Percentiles rank a stretch among this genome's conserved stretches.
These are phyloP conservation scores for Miniopterus natalensis DNA, from an alignment of 2,113 vertebrate species.

Conservation along the genomic window DNA sequence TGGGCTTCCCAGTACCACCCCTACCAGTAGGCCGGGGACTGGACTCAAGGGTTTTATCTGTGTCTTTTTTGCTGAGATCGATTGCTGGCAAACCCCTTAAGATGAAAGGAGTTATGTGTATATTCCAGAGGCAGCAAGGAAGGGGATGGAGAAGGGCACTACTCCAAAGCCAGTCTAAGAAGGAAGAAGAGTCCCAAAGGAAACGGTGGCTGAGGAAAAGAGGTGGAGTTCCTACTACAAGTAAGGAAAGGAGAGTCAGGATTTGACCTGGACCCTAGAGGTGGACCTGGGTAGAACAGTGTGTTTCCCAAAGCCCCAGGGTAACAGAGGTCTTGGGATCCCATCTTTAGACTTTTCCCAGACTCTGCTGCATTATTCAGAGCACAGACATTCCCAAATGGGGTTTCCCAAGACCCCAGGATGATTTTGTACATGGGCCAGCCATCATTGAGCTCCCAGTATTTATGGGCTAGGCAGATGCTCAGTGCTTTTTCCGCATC, in stretches of 20 bases:
- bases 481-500: not conserved
- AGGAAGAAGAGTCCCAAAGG: not conserved
- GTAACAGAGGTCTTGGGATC: not conserved
- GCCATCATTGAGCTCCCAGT: accelerated
- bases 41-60: not conserved
- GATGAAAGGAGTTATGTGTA: not conserved
- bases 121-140: not conserved
- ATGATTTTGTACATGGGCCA: accelerated
- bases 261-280: not conserved
- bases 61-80: not conserved
- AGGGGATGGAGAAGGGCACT: no score
- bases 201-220: not conserved
- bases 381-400: not conserved
- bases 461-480: not conserved
- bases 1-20: not conserved
- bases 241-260: not conserved
- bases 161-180: not conserved
- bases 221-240: not conserved
- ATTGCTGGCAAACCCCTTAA: not conserved
- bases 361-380: not conserved
- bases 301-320: not conserved
- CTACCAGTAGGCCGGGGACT: not conserved
- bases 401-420: not conserved
- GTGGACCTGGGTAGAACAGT: not conserved
- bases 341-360: not conserved